Evolutionary conservation across 2,113 vertebrate species (phyloP).

Genomic region (Corythoichthys intestinalis): DNA sequence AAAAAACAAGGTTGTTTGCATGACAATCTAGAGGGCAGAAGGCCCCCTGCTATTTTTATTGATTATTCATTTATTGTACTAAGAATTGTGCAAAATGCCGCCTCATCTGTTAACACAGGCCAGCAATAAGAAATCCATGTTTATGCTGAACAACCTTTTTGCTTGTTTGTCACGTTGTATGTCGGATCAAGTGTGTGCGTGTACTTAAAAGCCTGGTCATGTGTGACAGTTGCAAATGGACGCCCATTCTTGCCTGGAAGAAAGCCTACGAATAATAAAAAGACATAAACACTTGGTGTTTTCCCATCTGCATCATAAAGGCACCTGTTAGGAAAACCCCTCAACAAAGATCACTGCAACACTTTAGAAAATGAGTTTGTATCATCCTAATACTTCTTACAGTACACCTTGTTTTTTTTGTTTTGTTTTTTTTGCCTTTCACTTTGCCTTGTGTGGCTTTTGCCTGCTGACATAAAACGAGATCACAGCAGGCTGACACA

Average conservation of each 20-base stretch:
- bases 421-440: conserved; percentile 17
- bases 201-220: conserved; percentile 39
- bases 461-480: conserved; percentile 53
- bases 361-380: not conserved
- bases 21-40: too few relatives aligned
- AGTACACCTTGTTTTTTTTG: not conserved
- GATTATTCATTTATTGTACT: not conserved
- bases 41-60: not conserved
- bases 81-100: conserved; percentile 1
- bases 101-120: not conserved
- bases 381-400: not conserved
- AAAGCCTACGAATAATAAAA: conserved; percentile 32
- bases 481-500: conserved; percentile 48
- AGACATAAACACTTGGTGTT: conserved; percentile 16
- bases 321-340: conserved; percentile 55
- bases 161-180: conserved; percentile 62
- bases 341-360: conserved; percentile 40
- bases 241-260: conserved; percentile 53
- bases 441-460: conserved; percentile 37
- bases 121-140: conserved; percentile 20
- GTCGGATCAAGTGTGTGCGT: conserved; percentile 3
- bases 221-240: conserved; percentile 58
- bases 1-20: too few relatives aligned
- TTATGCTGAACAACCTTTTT: conserved; percentile 38
- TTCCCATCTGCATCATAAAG: conserved; percentile 33